A percentile compares a stretch with the other conserved stretches of the same genome.
These are phyloP conservation scores for Strongylocentrotus purpuratus DNA, from an alignment of 35 echinoderm and acorn worm genomes.

Conservation along the genomic window DNA sequence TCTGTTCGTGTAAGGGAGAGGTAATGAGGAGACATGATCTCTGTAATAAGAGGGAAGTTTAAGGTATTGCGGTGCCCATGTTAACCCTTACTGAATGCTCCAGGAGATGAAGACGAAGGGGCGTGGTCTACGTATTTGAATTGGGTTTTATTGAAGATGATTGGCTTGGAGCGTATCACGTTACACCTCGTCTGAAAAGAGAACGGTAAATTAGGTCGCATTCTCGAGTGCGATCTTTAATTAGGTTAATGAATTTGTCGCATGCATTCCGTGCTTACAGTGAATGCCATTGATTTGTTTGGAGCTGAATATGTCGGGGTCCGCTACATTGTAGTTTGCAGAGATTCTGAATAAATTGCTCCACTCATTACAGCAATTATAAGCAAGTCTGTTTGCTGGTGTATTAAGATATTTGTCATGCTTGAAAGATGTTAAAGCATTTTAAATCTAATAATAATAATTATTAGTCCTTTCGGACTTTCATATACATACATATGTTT, in stretches of 20 bases:
- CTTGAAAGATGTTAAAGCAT: no score
- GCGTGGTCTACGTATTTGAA: constrained; percentile 5
- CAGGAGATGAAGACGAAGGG: neutral
- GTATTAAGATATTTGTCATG: no score
- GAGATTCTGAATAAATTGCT: neutral
- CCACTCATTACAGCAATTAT: neutral
- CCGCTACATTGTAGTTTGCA: neutral
- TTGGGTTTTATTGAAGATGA: constrained; percentile 12
- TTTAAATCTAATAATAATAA: no score
- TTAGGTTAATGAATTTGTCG: constrained; percentile 18
- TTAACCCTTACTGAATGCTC: neutral
- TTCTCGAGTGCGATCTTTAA: constrained; percentile 10
- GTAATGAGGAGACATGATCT: no score
- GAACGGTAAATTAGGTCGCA: neutral
- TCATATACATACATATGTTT: no score
- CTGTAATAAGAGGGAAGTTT: neutral
- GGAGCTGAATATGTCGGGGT: neutral
- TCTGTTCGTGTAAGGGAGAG: no score
- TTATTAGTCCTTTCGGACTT: no score
- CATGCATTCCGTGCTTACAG: neutral
- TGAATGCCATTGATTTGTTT: neutral
- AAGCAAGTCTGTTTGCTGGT: neutral
- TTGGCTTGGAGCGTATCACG: neutral
- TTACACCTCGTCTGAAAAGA: neutral
- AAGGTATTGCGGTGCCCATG: neutral